Evolutionary conservation across 2,888 invertebrate species (phyloP).

Genomic region (Drosophila mimetica): DNA sequence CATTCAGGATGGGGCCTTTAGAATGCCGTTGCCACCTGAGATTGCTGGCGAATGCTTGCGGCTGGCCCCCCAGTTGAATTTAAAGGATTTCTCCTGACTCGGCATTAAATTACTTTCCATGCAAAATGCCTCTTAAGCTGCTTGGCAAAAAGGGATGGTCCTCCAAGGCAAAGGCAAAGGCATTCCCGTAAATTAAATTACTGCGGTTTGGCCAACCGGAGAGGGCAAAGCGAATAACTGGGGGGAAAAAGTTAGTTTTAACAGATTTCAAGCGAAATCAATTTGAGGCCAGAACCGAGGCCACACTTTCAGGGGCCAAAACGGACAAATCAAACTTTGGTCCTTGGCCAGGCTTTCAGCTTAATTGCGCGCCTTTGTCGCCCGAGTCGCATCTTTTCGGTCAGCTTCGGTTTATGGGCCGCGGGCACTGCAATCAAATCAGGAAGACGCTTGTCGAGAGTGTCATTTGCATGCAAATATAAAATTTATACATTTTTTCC

Average conservation of each 20-base stretch:
- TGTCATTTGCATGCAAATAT: conserved; percentile 45
- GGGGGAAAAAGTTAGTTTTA: conserved; percentile 6
- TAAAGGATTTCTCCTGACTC: conserved; percentile 23
- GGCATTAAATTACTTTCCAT: conserved; percentile 39
- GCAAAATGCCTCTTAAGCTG: conserved; percentile 21
- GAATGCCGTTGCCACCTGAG: conserved; percentile 44
- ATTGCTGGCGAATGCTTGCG: conserved; percentile 52
- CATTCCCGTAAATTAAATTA: conserved; percentile 38
- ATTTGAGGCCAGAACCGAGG: conserved; percentile 25
- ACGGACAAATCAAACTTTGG: conserved; percentile 23
- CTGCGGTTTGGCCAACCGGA: conserved; percentile 20
- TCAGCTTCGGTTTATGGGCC: conserved; percentile 26
- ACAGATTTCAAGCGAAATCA: conserved; percentile 26
- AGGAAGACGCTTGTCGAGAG: conserved; percentile 39
- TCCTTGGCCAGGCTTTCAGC: conserved; percentile 39
- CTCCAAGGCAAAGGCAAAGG: neutral
- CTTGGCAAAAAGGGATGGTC: conserved; percentile 1
- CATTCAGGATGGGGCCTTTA: conserved; percentile 43
- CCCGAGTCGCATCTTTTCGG: conserved; percentile 18
- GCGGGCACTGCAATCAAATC: conserved; percentile 47
- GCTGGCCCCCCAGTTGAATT: conserved; percentile 39
- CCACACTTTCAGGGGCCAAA: conserved; percentile 5
- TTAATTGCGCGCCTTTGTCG: conserved; percentile 41
- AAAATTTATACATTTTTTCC: conserved; percentile 29
- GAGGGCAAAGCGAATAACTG: neutral